phyloP scores from a whole-genome alignment of 2,113 vertebrate species.

The Chrysochloris asiatica region DNA sequence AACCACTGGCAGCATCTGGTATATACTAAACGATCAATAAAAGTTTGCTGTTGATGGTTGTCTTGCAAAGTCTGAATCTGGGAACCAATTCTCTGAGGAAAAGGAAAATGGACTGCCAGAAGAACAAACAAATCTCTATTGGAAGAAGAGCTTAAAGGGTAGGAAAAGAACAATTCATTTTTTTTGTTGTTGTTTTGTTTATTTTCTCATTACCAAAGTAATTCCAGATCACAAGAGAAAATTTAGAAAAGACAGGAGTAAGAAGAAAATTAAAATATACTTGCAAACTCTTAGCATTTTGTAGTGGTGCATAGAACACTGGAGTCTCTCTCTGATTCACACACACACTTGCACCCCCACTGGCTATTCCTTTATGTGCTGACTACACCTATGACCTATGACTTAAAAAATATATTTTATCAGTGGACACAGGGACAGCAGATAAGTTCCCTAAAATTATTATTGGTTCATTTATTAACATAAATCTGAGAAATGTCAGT shows the following conservation, averaged over 20 bases:
- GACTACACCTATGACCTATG: not conserved
- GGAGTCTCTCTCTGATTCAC: not conserved
- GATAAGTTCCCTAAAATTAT: conserved; percentile 22
- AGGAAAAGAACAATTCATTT: not conserved
- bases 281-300: conserved; percentile 42
- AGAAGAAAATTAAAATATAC: conserved; percentile 55
- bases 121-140: too few relatives aligned
- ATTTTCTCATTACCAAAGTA: conserved; percentile 16
- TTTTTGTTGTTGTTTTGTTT: too few relatives aligned
- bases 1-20: not conserved
- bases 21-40: conserved; percentile 31
- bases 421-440: not conserved
- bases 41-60: conserved; percentile 4
- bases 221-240: conserved; percentile 49
- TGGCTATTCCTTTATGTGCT: conserved; percentile 11
- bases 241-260: conserved; percentile 25
- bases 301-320: not conserved
- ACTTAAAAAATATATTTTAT: conserved; percentile 38
- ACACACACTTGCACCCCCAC: not conserved
- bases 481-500: conserved; percentile 53
- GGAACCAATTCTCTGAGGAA: conserved; percentile 35
- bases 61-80: conserved; percentile 52
- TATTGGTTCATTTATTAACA: conserved; percentile 60
- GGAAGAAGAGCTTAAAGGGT: not conserved
- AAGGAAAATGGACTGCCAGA: not conserved